A percentile compares a stretch with the other conserved stretches of the same genome.
Evolutionary conservation across 2,113 vertebrate species (phyloP).

Genomic region (Albula glossodonta): DNA sequence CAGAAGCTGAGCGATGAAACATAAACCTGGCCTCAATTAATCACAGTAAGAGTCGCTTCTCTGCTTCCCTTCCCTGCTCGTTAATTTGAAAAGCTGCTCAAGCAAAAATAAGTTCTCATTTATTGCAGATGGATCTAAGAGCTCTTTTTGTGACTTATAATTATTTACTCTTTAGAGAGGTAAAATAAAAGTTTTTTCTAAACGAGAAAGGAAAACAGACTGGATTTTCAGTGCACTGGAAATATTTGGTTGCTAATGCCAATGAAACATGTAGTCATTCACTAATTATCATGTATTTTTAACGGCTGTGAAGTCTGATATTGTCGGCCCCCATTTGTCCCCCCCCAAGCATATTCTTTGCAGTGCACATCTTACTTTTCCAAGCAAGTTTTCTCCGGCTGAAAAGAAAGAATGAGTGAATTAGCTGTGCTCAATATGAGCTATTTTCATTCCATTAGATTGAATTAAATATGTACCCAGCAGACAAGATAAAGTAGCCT

Average conservation of each 20-base stretch:
- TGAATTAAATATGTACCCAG: conserved; percentile 5
- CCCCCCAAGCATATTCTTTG: background rate
- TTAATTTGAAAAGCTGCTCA: conserved; percentile 27
- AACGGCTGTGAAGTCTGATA: background rate
- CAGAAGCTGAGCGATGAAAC: background rate
- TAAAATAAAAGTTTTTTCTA: conserved; percentile 12
- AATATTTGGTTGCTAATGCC: background rate
- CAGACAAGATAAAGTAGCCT: background rate
- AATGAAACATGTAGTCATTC: background rate
- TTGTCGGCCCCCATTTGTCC: background rate
- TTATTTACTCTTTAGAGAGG: conserved; percentile 7
- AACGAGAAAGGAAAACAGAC: background rate
- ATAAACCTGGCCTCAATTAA: conserved; percentile 11
- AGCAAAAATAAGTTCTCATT: conserved; percentile 16
- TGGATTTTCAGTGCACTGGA: background rate
- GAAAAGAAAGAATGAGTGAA: background rate
- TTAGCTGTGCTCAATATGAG: background rate
- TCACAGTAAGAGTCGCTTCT: background rate
- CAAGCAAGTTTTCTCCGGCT: background rate
- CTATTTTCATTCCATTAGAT: background rate
- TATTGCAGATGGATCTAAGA: conserved; percentile 16
- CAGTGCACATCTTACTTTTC: background rate
- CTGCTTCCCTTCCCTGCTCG: background rate
- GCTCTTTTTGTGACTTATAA: conserved; percentile 14
- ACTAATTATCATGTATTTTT: background rate